Base-by-base conservation (phyloP, 2,113 vertebrate genomes). In the Megatriorchis doriae region DNA sequence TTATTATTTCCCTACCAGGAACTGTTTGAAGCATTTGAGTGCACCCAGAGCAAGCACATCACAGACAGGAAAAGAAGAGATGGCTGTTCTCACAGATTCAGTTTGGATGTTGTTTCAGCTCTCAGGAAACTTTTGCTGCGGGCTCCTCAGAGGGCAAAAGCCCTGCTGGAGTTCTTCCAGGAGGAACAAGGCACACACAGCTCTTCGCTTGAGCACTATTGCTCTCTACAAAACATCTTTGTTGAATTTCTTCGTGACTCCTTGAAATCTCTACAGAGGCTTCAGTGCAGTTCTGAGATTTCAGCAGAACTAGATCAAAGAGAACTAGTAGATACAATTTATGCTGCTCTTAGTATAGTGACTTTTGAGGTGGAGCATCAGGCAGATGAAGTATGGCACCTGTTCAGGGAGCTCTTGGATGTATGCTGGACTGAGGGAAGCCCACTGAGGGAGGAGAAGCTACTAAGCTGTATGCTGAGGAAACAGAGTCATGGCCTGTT, bases 401-500 rank as follows among this genome's bases (percentile, higher is more conserved):
- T 99, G 17, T 99, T 99, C 77, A 98, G 98, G 66, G 98, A 98
- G 11, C 97, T 99, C 43, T 98, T 99, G 97, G 97, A 97, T 32
- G 96, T 98, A 23, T 99, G 98, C 93, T 97, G 97, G 59, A 89
- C 97, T 2, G 98, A 97, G 45, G 97, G 90, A 53, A 97, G 94
- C 43, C 93, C 96, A 5, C 97, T 99, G 62, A 97, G 23, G 25
- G 99, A 99, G 93, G 99, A 99, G 95, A 98, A 87, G 72, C 84
- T 99, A 23, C 98, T 99, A 45, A 93, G 98, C 97, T 99, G 98
- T 70, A 88, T 99, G 96, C 96, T 99, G 15, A 98, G 98, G 72
- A 99, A 98, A 50, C 95, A 86, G 6, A 98, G 97, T 29, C 95
- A 97, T 16, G 86, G 95, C 16, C 94, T 99, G 6, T 93, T 99